Conservation (phyloP, 2,888 invertebrate genomes). For the Nysson spinosus region DNA sequence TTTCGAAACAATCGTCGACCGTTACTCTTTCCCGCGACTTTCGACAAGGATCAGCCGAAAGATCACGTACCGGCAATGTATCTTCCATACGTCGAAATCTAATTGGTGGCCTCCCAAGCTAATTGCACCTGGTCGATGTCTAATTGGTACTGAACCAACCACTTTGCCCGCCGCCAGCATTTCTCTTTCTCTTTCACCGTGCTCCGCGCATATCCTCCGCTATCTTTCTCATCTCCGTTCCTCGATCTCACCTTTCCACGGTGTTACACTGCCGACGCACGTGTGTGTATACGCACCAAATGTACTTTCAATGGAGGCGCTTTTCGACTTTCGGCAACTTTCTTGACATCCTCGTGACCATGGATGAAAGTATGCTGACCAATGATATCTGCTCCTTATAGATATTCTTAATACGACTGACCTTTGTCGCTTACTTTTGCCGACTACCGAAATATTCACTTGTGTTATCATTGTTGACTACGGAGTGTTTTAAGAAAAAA, state of each 20-base stretch:
- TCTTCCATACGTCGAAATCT: constrained; percentile 23
- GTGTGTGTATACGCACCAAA: background rate
- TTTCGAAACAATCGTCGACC: constrained; percentile 54
- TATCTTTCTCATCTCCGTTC: constrained; percentile 6
- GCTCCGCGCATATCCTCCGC: constrained; percentile 3
- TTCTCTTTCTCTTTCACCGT: background rate
- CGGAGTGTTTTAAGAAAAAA: no score
- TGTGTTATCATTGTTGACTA: no score
- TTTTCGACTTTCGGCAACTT: constrained; percentile 36
- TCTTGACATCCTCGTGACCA: constrained; percentile 19
- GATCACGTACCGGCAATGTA: constrained; percentile 12
- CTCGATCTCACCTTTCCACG: constrained; percentile 1
- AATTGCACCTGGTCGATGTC: constrained; percentile 20
- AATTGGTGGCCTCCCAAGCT: constrained; percentile 26
- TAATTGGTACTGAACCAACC: constrained; percentile 35
- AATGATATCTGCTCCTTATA: constrained; percentile 5
- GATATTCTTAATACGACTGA: no score
- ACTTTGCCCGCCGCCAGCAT: no score
- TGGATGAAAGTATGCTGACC: constrained; percentile 32
- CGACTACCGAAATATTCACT: no score
- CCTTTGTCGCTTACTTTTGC: no score
- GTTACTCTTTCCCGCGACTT: constrained; percentile 50
- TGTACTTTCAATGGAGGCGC: constrained; percentile 28
- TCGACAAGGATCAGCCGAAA: constrained; percentile 8
- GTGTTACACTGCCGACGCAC: background rate